Evolutionary conservation across 2,113 vertebrate genomes (phyloP).

Genomic region (Peucedramus taeniatus): DNA sequence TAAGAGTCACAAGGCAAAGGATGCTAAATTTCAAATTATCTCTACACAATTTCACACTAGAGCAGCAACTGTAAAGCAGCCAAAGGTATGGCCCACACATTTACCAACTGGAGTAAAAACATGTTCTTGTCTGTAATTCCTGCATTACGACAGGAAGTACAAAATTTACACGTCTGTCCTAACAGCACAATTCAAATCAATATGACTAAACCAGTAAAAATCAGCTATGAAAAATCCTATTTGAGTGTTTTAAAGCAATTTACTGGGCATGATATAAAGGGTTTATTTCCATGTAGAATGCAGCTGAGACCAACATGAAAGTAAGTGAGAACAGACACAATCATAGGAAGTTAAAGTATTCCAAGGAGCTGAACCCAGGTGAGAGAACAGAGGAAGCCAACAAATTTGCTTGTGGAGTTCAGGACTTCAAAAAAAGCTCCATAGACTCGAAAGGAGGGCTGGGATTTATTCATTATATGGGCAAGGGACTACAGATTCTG

Average conservation of each 20-base stretch:
- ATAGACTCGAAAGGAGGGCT: not conserved
- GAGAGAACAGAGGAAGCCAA: not conserved
- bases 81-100: not conserved
- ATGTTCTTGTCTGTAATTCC: not conserved
- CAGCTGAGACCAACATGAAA: not conserved
- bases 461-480: not conserved
- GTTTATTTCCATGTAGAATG: not conserved
- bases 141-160: not conserved
- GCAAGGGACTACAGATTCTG: not conserved
- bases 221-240: not conserved
- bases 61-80: not conserved
- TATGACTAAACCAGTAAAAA: not conserved
- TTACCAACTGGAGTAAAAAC: not conserved
- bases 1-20: not conserved
- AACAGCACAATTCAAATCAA: not conserved
- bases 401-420: not conserved
- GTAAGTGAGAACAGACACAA: not conserved
- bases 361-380: not conserved
- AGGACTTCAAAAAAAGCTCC: not conserved
- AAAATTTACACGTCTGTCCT: not conserved
- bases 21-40: not conserved
- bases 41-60: not conserved
- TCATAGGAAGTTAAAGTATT: not conserved
- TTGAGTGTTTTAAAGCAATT: not conserved
- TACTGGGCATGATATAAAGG: not conserved